Evolutionary conservation across 1,140 invertebrate genomes (phyloP).

Genomic region (Brachionus asplanchnoidis): DNA sequence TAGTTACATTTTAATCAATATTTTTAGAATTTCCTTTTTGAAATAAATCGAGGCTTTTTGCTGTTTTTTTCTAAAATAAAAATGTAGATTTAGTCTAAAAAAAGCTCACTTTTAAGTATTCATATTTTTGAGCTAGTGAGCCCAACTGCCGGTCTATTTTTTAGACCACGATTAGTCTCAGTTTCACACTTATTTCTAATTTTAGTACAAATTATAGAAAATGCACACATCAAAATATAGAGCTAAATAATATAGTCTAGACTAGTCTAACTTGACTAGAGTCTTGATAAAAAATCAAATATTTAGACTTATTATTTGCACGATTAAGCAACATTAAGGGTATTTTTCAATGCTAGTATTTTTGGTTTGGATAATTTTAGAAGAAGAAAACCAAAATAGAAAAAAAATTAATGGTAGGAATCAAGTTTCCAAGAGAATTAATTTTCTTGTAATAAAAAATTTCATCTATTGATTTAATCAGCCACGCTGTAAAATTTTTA

Average conservation of each 20-base stretch:
- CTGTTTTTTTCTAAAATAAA: no score
- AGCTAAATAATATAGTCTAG: neutral
- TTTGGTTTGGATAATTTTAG: neutral
- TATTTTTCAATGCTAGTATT: neutral
- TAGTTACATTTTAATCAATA: no score
- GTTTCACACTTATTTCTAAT: neutral
- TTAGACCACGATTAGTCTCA: neutral
- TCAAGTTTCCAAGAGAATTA: no score
- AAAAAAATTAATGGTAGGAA: no score
- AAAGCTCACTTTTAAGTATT: no score
- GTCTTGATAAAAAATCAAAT: constrained; percentile 11
- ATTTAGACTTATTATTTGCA: neutral
- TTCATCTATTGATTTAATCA: no score
- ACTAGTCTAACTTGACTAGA: neutral
- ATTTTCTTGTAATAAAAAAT: no score
- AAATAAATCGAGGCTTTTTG: no score
- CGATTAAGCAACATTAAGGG: neutral
- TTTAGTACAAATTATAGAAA: neutral
- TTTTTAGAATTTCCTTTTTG: no score
- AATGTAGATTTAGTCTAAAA: no score
- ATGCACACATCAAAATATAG: neutral
- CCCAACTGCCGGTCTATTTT: neutral
- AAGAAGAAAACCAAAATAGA: neutral
- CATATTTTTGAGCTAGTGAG: neutral
- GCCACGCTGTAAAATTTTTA: no score